Evolutionary conservation across 2,797 vertebrate genomes (phyloP).

Genomic region (Microchirus variegatus): DNA sequence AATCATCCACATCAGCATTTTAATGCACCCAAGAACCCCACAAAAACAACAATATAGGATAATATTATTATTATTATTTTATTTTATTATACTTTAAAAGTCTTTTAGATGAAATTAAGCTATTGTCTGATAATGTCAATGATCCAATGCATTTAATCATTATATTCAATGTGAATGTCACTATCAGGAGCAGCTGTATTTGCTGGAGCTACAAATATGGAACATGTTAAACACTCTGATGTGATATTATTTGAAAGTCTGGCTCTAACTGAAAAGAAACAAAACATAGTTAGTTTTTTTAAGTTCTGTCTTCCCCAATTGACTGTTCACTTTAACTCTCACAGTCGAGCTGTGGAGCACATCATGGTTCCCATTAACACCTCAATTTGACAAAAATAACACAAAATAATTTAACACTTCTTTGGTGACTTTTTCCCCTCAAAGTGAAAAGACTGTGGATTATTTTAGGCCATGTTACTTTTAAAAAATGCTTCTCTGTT

Average conservation of each 20-base stretch:
- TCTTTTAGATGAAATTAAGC: no score
- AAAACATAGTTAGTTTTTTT: no score
- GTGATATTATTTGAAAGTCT: neutral
- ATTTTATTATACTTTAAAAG: no score
- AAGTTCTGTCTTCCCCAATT: neutral
- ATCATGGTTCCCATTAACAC: slow-evolving; percentile 3
- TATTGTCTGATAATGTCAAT: no score
- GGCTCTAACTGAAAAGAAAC: neutral
- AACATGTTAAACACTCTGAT: neutral
- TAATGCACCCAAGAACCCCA: no score
- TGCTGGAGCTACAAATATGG: neutral
- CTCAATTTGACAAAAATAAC: slow-evolving; percentile 1
- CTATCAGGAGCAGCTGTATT: neutral
- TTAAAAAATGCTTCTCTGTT: neutral
- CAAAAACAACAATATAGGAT: no score
- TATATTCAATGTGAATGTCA: no score
- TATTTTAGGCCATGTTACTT: no score
- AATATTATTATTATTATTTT: no score
- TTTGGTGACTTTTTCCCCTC: neutral
- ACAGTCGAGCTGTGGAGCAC: neutral
- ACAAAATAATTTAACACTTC: slow-evolving; percentile 21
- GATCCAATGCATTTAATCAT: no score
- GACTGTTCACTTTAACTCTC: neutral
- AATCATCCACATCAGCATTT: no score
- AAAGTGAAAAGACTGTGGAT: neutral